Evolutionary conservation across 1,140 invertebrate species (phyloP), one percentile per base, ranked within the genome.

Genomic region (Eriosoma lanigerum): DNA sequence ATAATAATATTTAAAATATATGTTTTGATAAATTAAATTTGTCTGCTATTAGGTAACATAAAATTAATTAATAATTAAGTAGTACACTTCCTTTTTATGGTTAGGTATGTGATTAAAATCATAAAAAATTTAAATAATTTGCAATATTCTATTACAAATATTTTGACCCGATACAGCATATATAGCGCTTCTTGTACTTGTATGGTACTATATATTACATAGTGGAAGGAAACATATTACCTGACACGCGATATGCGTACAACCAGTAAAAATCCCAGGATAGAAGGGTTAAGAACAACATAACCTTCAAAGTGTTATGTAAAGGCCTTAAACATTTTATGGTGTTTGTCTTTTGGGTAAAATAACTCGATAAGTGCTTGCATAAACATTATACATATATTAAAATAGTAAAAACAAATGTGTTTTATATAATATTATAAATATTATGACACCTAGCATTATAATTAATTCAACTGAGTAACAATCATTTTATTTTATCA

Each of bases 161-260:
- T 76, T 76, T 76, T 58, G 73, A 76, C 54, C 73, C 32, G 17
- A 13, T 21, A 38, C 3, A n/a, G 73, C 73, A 58, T 38, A 12
- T 52, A 21, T 56, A 76, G 73, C 38, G 73, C 32, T 76, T 76
- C 73, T 12, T 15, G 54, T 76, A 76, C 73, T 76, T 76, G 38
- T 76, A 76, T 76, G 73, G 73, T 56, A 56, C 52, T 76, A 76
- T 44, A 76, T 76, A 52, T 29, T n/a, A n/a, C n/a, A 24, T 12
- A 44, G 32, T n/a, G 73, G 73, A 76, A 76, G 50, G 50, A 73
- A 32, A 73, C 26, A 32, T 73, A 50, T 73, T 54, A 73, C 32
- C 32, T 58, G 73, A 76, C 54, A 76, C 54, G 73, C 32, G 8
- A 6, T 29, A 52, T 29, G 19, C 26, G 9, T 15, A 58, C 52